Conservation (phyloP, 2,888 invertebrate genomes). For the Tipula lateralis region DNA sequence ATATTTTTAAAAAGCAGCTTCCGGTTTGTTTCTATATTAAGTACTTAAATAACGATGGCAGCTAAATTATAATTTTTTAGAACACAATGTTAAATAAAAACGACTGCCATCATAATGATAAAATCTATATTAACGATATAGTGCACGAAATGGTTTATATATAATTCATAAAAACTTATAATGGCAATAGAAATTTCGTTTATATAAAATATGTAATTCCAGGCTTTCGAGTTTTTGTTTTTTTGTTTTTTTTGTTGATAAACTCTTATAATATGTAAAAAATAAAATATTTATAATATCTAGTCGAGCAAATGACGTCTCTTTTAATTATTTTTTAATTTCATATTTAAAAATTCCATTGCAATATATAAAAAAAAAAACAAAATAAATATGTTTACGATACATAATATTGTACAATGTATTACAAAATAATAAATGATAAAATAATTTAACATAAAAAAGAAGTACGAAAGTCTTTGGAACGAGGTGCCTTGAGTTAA, state of each 20-base stretch:
- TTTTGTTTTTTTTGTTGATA: no score
- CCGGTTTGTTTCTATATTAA: background rate
- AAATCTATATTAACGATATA: background rate
- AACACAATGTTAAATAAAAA: background rate
- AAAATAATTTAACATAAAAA: constrained; percentile 13
- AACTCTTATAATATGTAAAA: background rate
- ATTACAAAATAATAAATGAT: background rate
- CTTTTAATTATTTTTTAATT: background rate
- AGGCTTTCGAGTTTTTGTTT: background rate
- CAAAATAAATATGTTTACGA: background rate
- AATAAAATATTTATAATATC: background rate
- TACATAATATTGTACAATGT: no score
- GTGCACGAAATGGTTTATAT: background rate
- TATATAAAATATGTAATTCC: background rate
- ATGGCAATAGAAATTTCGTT: background rate
- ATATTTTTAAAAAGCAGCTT: background rate
- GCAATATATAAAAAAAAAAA: background rate
- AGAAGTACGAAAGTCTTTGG: constrained; percentile 28
- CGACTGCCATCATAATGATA: background rate
- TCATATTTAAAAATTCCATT: background rate
- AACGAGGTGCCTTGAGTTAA: constrained; percentile 32
- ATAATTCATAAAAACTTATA: background rate
- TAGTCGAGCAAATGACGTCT: background rate
- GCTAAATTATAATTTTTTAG: background rate
- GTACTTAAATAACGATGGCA: background rate